Percentiles rank a stretch among this genome's conserved stretches.
Evolutionary conservation across 2,888 invertebrate species (phyloP).

Genomic region (Dastarcus helophoroides): DNA sequence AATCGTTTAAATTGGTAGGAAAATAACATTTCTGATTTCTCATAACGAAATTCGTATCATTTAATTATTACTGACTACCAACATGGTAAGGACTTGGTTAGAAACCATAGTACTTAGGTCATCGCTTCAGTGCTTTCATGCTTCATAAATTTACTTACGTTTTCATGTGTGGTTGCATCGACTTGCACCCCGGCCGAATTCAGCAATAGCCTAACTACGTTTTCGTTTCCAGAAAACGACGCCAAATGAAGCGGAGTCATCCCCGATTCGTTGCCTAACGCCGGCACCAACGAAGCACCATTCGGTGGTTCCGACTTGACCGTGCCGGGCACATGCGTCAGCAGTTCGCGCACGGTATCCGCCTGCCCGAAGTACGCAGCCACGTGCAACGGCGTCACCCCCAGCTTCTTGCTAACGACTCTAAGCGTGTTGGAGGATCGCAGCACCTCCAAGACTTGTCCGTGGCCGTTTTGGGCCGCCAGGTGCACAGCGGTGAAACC

Average conservation of each 20-base stretch:
- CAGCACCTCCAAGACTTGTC: conserved; percentile 88
- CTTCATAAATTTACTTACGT: conserved; percentile 50
- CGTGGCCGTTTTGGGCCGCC: conserved; percentile 92
- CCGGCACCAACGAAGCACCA: conserved; percentile 71
- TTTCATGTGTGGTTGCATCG: conserved; percentile 84
- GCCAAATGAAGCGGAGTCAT: conserved; percentile 96
- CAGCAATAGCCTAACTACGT: conserved; percentile 85
- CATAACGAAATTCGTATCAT: no score
- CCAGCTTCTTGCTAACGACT: conserved; percentile 89
- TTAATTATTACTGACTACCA: no score
- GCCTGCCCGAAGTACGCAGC: conserved; percentile 97
- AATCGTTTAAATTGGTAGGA: no score
- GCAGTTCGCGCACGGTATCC: conserved; percentile 87
- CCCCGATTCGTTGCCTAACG: conserved; percentile 86
- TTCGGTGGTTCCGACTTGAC: conserved; percentile 91
- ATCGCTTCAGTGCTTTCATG: no score
- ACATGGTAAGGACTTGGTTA: no score
- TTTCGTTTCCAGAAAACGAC: conserved; percentile 96
- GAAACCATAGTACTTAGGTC: no score
- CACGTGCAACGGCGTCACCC: conserved; percentile 93
- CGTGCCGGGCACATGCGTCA: conserved; percentile 88
- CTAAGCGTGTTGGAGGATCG: conserved; percentile 76
- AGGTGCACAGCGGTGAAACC: conserved; percentile 94
- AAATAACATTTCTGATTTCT: no score
- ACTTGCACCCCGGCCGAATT: conserved; percentile 98